Percentiles rank a stretch among this genome's conserved stretches.
Conservation (phyloP, 2,797 vertebrate species). For the Alcedo atthis region DNA sequence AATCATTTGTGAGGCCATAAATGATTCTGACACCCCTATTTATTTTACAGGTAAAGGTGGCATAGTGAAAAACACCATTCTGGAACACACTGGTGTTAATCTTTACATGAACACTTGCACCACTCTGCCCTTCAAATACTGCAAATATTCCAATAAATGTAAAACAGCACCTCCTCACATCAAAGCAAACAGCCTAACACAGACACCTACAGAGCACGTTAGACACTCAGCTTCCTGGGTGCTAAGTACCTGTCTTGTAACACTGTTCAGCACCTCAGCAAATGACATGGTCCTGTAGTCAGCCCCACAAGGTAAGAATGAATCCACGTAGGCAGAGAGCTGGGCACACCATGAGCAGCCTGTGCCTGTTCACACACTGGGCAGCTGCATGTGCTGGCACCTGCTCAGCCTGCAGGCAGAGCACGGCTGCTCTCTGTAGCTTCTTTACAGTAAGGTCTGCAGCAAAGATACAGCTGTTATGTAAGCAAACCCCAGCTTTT, state of each 20-base stretch:
- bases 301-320: background rate
- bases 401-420: too few species aligned
- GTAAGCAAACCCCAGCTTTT: background rate
- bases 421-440: too few species aligned
- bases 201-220: background rate
- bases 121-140: background rate
- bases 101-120: background rate
- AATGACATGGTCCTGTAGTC: background rate
- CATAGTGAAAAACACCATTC: background rate
- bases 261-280: background rate
- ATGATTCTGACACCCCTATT: background rate
- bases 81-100: background rate
- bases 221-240: background rate
- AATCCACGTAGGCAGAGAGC: background rate
- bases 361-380: fast-evolving
- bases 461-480: background rate
- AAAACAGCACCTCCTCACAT: background rate
- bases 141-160: background rate
- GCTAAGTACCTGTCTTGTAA: background rate
- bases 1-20: background rate
- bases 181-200: background rate
- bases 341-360: background rate
- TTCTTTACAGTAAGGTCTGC: background rate
- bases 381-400: background rate
- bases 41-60: background rate